phyloP scores from a whole-genome alignment of 92 coral and sea anemone genomes.

The Epizoanthus illoricatus region DNA sequence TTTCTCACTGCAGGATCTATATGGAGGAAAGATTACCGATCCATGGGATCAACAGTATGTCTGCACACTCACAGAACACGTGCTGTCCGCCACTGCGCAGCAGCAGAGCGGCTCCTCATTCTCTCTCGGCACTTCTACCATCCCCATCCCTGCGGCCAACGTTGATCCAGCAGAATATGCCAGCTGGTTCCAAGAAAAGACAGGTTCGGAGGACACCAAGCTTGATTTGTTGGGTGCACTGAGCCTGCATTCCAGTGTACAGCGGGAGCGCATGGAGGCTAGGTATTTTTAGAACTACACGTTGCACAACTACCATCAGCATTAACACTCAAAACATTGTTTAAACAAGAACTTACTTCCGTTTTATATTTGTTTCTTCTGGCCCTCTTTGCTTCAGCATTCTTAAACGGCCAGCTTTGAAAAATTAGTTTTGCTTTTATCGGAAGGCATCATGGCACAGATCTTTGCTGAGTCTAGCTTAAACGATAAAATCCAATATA shows the following conservation, averaged over 20 bases:
- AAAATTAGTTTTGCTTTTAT: no score
- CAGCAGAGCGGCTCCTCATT: conserved; percentile 69
- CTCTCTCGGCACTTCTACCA: conserved; percentile 63
- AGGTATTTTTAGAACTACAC: conserved; percentile 48
- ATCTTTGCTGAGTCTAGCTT: no score
- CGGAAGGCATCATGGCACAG: no score
- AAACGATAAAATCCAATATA: no score
- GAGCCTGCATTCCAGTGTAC: conserved; percentile 71
- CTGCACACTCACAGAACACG: conserved; percentile 57
- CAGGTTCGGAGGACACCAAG: conserved; percentile 56
- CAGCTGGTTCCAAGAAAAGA: conserved; percentile 90
- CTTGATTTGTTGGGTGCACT: conserved; percentile 63
- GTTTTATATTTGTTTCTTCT: no score
- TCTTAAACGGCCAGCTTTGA: no score
- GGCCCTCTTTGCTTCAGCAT: no score
- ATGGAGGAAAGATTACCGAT: conserved; percentile 89
- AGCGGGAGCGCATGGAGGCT: conserved; percentile 79
- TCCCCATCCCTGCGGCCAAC: conserved; percentile 94
- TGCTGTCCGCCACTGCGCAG: conserved; percentile 68
- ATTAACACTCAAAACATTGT: no score
- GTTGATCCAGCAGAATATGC: conserved; percentile 89
- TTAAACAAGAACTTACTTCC: no score
- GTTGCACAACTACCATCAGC: neutral
- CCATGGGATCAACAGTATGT: conserved; percentile 80
- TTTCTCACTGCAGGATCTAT: conserved; percentile 59